A percentile compares a stretch with the other conserved stretches of the same genome.
Evolutionary conservation across 23 tunicate species (phyloP).

Genomic region (Styela plicata): DNA sequence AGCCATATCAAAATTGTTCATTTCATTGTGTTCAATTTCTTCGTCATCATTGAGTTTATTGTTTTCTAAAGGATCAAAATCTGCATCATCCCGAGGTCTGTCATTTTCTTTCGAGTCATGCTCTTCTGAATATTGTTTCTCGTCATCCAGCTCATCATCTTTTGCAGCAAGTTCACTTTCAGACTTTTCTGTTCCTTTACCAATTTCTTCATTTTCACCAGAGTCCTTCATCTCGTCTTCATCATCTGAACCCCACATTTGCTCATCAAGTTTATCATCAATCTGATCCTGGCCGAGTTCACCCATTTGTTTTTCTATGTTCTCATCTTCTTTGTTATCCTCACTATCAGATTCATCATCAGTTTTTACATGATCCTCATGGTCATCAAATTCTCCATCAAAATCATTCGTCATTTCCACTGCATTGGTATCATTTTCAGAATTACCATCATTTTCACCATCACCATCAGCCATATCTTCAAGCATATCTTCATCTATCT

Average conservation of each 20-base stretch:
- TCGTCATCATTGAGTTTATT: not conserved
- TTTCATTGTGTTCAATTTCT: conserved; percentile 1
- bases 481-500: conserved; percentile 60
- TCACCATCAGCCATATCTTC: conserved; percentile 39
- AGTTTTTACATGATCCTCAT: conserved; percentile 31
- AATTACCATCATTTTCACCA: conserved; percentile 48
- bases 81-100: conserved; percentile 4
- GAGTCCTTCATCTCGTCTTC: conserved; percentile 57
- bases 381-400: conserved; percentile 60
- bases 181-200: conserved; percentile 70
- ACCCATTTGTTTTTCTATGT: conserved; percentile 89
- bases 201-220: conserved; percentile 36
- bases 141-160: conserved; percentile 49
- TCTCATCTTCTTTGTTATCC: conserved; percentile 10
- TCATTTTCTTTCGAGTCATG: conserved; percentile 11
- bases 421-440: conserved; percentile 57
- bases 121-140: conserved; percentile 17
- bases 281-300: conserved; percentile 70
- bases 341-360: conserved; percentile 38
- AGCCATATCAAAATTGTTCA: conserved; percentile 1
- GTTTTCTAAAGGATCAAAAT: not conserved
- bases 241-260: conserved; percentile 92
- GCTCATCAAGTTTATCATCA: conserved; percentile 72
- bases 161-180: conserved; percentile 71
- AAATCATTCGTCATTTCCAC: conserved; percentile 84